Conservation (phyloP, 2,888 invertebrate genomes). For the Lasioglossum oenotherae region DNA sequence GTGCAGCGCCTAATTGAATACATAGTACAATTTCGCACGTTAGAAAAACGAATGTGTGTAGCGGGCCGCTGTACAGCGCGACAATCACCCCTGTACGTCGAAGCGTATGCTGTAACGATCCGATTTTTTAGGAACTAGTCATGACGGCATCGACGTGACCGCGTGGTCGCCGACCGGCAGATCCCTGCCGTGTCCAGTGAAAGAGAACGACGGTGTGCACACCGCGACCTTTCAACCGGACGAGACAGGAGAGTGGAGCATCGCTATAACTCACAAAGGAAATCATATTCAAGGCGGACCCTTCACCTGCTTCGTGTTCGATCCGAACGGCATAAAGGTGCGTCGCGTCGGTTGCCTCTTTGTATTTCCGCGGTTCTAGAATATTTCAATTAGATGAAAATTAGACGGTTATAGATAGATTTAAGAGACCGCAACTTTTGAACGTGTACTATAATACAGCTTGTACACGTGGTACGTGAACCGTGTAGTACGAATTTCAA, state of each 20-base stretch:
- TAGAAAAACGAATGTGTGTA: no score
- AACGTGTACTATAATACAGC: no score
- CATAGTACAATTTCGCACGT: no score
- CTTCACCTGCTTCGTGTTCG: conserved; percentile 97
- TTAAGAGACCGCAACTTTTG: no score
- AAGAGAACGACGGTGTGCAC: conserved; percentile 94
- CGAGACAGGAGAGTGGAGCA: conserved; percentile 98
- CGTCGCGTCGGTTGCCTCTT: not conserved
- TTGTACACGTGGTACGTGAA: no score
- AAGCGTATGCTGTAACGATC: not conserved
- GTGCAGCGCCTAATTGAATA: no score
- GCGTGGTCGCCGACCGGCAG: conserved; percentile 96
- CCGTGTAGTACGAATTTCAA: no score
- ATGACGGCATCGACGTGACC: conserved; percentile 93
- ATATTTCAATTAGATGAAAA: not conserved
- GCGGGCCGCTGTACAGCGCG: not conserved
- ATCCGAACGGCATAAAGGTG: conserved; percentile 94
- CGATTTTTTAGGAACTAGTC: conserved; percentile 81
- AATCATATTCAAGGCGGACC: conserved; percentile 98
- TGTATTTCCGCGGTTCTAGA: not conserved
- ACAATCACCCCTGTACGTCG: not conserved
- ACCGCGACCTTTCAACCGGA: conserved; percentile 98
- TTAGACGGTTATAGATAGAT: not conserved
- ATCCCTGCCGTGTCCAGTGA: conserved; percentile 92
- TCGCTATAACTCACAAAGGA: conserved; percentile 97